Conservation (phyloP, 2,888 invertebrate genomes). For the Dicranocentrus wangi region DNA sequence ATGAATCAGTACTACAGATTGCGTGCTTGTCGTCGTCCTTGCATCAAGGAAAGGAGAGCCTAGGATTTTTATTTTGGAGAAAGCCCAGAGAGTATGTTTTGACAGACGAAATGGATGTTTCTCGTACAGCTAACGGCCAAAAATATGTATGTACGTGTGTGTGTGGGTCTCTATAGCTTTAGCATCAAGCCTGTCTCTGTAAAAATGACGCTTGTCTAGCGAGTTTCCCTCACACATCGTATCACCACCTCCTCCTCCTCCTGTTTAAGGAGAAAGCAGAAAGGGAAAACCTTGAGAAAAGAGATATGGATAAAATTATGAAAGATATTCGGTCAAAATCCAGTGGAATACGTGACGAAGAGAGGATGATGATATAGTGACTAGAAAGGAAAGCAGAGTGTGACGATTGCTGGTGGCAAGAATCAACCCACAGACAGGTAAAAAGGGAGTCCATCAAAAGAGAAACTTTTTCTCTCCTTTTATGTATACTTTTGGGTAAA, state of each 20-base stretch:
- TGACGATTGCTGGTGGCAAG: neutral
- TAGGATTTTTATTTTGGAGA: neutral
- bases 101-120: conserved; percentile 50
- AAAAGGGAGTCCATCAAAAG: neutral
- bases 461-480: neutral
- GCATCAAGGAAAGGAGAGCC: neutral
- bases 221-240: neutral
- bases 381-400: conserved; percentile 6
- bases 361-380: conserved; percentile 9
- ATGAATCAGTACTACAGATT: neutral
- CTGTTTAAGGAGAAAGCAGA: neutral
- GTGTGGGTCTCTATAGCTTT: conserved; percentile 23
- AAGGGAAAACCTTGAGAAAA: conserved; percentile 4
- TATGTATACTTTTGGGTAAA: neutral
- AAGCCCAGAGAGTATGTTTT: conserved; percentile 5
- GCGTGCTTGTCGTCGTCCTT: conserved; percentile 7
- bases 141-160: neutral
- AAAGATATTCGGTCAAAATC: conserved; percentile 16
- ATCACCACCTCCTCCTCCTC: no score
- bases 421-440: neutral
- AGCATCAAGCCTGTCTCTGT: conserved; percentile 21
- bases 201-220: conserved; percentile 20
- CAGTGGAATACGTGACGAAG: conserved; percentile 19
- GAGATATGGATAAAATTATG: conserved; percentile 35
- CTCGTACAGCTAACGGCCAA: conserved; percentile 42